Evolutionary conservation across 30 jellyfish, hydroid and myxozoan species (phyloP), one percentile per base, ranked within the genome.

Genomic region (Aurelia sp.): DNA sequence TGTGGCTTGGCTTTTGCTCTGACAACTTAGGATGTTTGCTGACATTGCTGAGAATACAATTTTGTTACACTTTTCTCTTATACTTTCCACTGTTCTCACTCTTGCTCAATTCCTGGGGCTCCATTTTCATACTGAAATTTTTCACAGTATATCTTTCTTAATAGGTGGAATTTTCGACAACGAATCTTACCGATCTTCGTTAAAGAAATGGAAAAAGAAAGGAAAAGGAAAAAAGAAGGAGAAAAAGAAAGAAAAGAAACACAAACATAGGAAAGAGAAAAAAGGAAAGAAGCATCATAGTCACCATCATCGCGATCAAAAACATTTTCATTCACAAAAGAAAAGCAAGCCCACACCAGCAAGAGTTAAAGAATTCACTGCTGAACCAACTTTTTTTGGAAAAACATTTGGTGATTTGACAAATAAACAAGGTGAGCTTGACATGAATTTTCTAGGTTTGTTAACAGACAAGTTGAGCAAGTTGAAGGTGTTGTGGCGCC

Each of bases 101-200:
- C 50, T 38, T 8, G 50, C 9, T n/a, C n/a, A n/a, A n/a, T n/a
- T n/a, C n/a, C n/a, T n/a, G n/a, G n/a, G n/a, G n/a, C n/a, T 4
- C 50, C 50, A 38, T 0, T 0, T 38, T 38, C 8, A 2, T 38
- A 38, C 50, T 38, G 50, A 5, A 8, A 38, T 38, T 38, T 38
- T 38, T 38, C 50, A 38, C 9, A 8, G 50, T 38, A 44, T 44
- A 4, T 44, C 55, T 44, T 44, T 44, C 15, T 0, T 5, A 4
- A 11, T 2, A 77, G 88, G 96, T 12, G 89, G 92, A n/a, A 63
- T 83, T 16, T 83, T 83, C 51, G 88, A 82, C 40, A 82, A 70
- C 76, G 75, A 72, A 67, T 63, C 88, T 15, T 76, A 90, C 84
- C 67, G 91, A 58, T 67, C 76, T 65, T 53, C 86, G 52, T 0